These are phyloP conservation scores for Aquatica leii DNA, from an alignment of 2,888 invertebrate genomes.

Conservation along the genomic window DNA sequence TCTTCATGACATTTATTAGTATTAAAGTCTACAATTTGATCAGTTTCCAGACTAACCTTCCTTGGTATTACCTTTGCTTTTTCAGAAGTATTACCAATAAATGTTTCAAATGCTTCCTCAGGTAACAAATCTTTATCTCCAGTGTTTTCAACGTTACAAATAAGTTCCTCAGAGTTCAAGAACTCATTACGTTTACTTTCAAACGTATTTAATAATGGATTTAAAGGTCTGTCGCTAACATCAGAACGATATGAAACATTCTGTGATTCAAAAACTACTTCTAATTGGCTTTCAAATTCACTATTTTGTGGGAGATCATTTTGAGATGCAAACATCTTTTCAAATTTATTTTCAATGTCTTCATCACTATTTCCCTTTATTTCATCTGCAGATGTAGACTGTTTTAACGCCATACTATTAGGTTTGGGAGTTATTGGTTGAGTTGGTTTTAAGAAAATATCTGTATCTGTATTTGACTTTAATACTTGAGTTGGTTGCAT, in stretches of 20 bases:
- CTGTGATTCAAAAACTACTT: conserved; percentile 46
- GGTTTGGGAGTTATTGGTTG: conserved; percentile 15
- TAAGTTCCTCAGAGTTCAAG: no score
- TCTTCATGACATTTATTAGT: no score
- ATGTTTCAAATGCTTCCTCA: no score
- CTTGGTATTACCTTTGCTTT: no score
- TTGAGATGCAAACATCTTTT: conserved; percentile 47
- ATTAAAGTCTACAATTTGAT: no score
- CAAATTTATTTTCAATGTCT: conserved; percentile 46
- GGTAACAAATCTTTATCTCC: no score
- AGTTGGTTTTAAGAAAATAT: conserved; percentile 31
- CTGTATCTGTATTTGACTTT: conserved; percentile 12
- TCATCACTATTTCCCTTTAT: no score
- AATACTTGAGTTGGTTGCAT: conserved; percentile 23
- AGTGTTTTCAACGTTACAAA: no score
- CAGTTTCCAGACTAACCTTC: no score
- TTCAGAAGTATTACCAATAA: no score
- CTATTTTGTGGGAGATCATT: conserved; percentile 15
- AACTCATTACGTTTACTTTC: conserved; percentile 7
- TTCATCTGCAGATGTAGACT: no score
- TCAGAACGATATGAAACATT: conserved; percentile 29
- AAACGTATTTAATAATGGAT: conserved; percentile 41
- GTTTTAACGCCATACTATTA: neutral
- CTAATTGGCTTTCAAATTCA: conserved; percentile 46
- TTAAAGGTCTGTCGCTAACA: conserved; percentile 36